These are phyloP conservation scores for Odontamblyopus lacepedii DNA, from an alignment of 2,797 vertebrate genomes.

Conservation along the genomic window DNA sequence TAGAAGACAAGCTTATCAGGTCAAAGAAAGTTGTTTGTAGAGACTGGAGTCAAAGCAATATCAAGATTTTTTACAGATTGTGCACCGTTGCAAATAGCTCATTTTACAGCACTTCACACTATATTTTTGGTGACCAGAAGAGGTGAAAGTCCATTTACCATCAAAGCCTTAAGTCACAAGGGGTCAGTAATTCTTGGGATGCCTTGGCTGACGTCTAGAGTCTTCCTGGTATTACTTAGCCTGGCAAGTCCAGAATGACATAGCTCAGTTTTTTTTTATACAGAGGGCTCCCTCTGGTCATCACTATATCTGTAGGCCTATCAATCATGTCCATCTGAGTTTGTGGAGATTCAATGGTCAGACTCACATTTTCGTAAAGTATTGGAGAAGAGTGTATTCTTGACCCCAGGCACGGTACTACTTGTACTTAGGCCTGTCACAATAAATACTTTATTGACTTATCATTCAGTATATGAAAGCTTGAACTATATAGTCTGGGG, in stretches of 20 bases:
- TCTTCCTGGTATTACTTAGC: background rate
- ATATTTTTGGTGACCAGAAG: background rate
- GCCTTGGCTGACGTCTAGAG: background rate
- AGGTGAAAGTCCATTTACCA: background rate
- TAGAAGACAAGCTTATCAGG: background rate
- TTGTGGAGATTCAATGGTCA: too few species aligned
- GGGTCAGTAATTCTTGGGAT: background rate
- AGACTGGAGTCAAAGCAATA: background rate
- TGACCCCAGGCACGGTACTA: too few species aligned
- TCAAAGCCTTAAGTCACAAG: background rate
- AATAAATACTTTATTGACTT: too few species aligned
- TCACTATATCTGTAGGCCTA: too few species aligned
- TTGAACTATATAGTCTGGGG: too few species aligned
- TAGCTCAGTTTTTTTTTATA: too few species aligned
- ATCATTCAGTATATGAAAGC: too few species aligned
- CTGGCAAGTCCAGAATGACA: too few species aligned
- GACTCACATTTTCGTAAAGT: too few species aligned
- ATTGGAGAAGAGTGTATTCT: too few species aligned
- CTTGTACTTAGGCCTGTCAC: background rate
- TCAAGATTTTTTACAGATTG: background rate
- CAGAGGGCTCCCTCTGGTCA: too few species aligned
- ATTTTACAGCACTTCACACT: background rate
- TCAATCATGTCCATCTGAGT: too few species aligned
- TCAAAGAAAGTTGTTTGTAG: background rate
- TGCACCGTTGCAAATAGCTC: background rate